Evolutionary conservation across 2,888 invertebrate genomes (phyloP).

Genomic region (Sclerodermus sp.): DNA sequence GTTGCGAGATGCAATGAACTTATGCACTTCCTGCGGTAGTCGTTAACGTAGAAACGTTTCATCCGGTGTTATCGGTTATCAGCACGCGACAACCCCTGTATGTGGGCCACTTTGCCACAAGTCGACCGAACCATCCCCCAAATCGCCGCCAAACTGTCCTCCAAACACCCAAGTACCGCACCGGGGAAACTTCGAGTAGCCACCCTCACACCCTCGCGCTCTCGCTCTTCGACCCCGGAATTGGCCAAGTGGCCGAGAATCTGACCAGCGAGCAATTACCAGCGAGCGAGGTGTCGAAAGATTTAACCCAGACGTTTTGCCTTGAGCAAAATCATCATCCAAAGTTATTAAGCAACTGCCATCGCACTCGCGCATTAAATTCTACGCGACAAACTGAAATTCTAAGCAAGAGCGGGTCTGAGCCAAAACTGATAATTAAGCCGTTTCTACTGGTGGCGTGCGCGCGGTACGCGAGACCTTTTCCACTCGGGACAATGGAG

Average conservation of each 20-base stretch:
- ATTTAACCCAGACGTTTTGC: constrained; percentile 11
- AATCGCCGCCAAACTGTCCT: constrained; percentile 43
- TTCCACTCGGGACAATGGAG: no score
- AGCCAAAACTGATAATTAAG: no score
- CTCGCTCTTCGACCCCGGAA: constrained; percentile 35
- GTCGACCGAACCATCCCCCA: constrained; percentile 42
- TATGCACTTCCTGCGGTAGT: constrained; percentile 19
- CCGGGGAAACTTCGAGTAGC: constrained; percentile 36
- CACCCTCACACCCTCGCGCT: constrained; percentile 33
- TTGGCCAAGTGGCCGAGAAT: constrained; percentile 48
- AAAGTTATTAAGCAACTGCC: no score
- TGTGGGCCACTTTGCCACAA: constrained; percentile 35
- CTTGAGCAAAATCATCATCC: no score
- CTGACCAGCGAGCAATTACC: constrained; percentile 49
- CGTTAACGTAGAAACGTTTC: constrained; percentile 16
- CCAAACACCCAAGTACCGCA: constrained; percentile 46
- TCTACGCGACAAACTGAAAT: no score
- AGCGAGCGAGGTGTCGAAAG: constrained; percentile 27
- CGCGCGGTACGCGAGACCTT: no score
- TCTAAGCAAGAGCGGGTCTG: no score
- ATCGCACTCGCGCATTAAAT: no score
- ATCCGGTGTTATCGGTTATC: constrained; percentile 20
- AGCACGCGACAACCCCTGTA: constrained; percentile 22
- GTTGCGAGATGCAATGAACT: neutral
- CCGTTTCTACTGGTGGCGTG: no score